These are phyloP conservation scores for Pangasianodon hypophthalmus DNA, from an alignment of 2,113 vertebrate species.

Conservation along the genomic window DNA sequence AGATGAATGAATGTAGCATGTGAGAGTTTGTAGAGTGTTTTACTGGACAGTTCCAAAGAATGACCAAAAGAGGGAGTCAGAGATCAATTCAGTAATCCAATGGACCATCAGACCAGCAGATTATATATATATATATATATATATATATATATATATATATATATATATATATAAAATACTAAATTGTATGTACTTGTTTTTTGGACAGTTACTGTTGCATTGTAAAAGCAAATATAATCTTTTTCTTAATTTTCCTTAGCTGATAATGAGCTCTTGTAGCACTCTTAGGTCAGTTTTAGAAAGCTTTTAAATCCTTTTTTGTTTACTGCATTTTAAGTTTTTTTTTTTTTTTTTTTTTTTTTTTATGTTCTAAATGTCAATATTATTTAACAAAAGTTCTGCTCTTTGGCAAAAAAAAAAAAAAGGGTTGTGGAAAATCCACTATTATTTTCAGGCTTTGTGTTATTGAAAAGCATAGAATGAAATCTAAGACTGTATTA, in stretches of 20 bases:
- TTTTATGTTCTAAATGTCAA: too few species aligned
- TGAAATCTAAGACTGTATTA: neutral
- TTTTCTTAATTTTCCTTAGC: neutral
- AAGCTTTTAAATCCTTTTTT: neutral
- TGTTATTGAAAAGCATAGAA: neutral
- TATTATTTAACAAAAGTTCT: too few species aligned
- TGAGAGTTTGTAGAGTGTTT: neutral
- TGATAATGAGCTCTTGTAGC: neutral
- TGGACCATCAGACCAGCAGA: neutral
- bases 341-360: neutral
- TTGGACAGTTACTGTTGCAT: neutral
- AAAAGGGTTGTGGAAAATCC: neutral
- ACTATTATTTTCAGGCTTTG: neutral
- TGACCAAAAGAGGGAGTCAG: slow-evolving; percentile 51
- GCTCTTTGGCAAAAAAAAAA: neutral
- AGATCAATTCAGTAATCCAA: neutral
- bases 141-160: too few species aligned
- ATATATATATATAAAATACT: too few species aligned
- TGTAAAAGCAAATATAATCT: neutral
- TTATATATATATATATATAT: too few species aligned
- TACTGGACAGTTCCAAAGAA: neutral
- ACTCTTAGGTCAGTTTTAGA: neutral
- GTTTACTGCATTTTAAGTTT: neutral
- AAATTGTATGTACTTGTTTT: neutral
- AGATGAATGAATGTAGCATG: neutral